Evolutionary conservation across 2,888 invertebrate species (phyloP).

Genomic region (Fragum sueziense): DNA sequence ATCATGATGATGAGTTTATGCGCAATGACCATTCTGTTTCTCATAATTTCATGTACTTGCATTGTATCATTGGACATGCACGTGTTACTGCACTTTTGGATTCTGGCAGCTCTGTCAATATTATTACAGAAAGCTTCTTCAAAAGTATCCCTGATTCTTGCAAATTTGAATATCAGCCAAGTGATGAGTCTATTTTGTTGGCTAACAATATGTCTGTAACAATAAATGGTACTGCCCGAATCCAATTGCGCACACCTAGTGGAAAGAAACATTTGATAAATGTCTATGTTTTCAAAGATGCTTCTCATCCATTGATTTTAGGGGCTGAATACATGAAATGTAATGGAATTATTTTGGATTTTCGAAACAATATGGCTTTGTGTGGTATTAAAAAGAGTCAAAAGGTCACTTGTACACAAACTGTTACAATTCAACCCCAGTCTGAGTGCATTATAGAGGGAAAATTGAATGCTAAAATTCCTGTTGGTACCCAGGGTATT

Average conservation of each 20-base stretch:
- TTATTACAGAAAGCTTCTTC: conserved; percentile 26
- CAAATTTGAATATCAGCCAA: not conserved
- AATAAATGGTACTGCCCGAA: conserved; percentile 31
- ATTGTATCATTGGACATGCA: conserved; percentile 4
- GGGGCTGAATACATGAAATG: conserved; percentile 33
- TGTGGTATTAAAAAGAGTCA: conserved; percentile 9
- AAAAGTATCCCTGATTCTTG: conserved; percentile 1
- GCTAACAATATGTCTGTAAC: conserved; percentile 24
- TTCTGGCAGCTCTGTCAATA: conserved; percentile 37
- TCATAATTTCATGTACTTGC: conserved; percentile 31
- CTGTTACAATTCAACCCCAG: conserved; percentile 20
- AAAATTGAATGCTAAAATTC: conserved; percentile 9
- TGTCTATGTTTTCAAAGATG: conserved; percentile 15
- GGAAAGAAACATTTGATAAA: not conserved
- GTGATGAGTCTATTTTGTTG: conserved; percentile 8
- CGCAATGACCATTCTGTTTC: not conserved
- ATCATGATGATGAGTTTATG: not conserved
- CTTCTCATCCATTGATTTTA: conserved; percentile 42
- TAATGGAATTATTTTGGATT: conserved; percentile 27
- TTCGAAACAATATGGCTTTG: conserved; percentile 18
- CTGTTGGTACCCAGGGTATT: conserved; percentile 42
- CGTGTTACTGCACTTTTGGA: conserved; percentile 21
- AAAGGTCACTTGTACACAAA: conserved; percentile 29
- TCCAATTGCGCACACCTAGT: conserved; percentile 2
- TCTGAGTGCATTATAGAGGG: conserved; percentile 37